phyloP scores from a whole-genome alignment of 2,888 invertebrate species.

The Hyles lineata region DNA sequence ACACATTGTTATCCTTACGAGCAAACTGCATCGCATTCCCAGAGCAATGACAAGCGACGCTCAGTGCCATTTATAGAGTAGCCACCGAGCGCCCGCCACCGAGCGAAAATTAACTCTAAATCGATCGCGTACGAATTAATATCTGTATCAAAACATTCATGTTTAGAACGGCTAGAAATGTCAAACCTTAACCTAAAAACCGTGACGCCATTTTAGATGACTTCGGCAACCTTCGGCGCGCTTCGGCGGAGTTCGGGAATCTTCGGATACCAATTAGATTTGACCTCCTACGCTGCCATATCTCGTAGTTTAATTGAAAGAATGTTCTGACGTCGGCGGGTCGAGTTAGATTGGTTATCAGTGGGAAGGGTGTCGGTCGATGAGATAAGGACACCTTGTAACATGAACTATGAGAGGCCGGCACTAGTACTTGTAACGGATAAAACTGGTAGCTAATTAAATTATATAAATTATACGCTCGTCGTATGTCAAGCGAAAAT shows the following conservation, averaged over 20 bases:
- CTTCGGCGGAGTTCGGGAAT: slow-evolving; percentile 56
- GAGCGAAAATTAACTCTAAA: slow-evolving; percentile 57
- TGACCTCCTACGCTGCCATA: slow-evolving; percentile 46
- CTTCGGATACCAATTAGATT: slow-evolving; percentile 53
- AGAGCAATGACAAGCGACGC: slow-evolving; percentile 30
- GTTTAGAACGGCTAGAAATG: slow-evolving; percentile 73
- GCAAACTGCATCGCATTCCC: slow-evolving; percentile 10
- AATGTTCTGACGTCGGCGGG: slow-evolving; percentile 40
- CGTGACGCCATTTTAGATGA: slow-evolving; percentile 76
- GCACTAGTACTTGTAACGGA: slow-evolving; percentile 50
- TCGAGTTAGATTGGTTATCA: slow-evolving; percentile 54
- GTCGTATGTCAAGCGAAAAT: slow-evolving; percentile 1
- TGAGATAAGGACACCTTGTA: slow-evolving; percentile 72
- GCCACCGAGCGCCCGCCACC: slow-evolving; percentile 42
- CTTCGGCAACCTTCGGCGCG: slow-evolving; percentile 66
- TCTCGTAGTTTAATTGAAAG: slow-evolving; percentile 18
- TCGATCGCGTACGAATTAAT: slow-evolving; percentile 31
- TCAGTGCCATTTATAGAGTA: slow-evolving; percentile 63
- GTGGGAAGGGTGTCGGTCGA: slow-evolving; percentile 62
- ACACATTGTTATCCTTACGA: slow-evolving; percentile 6
- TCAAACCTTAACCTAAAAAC: slow-evolving; percentile 85
- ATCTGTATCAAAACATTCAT: slow-evolving; percentile 46
- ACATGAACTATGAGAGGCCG: slow-evolving; percentile 66
- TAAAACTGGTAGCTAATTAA: slow-evolving; percentile 41
- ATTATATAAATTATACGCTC: slow-evolving; percentile 25